A percentile compares a stretch with the other conserved stretches of the same genome.
Conservation (phyloP, 2,113 vertebrate species). For the Myotis davidii region DNA sequence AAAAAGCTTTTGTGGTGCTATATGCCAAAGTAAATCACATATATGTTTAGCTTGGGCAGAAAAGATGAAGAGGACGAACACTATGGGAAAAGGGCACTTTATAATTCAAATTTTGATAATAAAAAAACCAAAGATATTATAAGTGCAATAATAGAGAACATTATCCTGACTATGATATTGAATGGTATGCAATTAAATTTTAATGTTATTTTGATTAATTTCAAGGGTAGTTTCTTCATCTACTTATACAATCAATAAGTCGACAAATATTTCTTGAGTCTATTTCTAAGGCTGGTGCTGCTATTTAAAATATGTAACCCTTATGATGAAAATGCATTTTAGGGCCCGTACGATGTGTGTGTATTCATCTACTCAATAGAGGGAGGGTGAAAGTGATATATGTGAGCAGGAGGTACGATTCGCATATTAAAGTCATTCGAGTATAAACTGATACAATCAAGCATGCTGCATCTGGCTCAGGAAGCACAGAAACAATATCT, state of each 20-base stretch:
- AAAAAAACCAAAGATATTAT: not conserved
- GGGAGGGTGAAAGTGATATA: constrained; percentile 11
- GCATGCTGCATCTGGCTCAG: constrained; percentile 40
- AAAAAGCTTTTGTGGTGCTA: not conserved
- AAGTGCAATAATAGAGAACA: not conserved
- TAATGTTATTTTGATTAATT: not conserved
- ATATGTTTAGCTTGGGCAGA: not conserved
- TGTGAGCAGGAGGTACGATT: not conserved
- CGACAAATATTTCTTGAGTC: not conserved
- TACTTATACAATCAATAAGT: not conserved
- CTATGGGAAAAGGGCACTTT: not conserved
- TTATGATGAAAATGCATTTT: not conserved
- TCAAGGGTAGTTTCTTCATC: not conserved
- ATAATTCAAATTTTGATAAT: not conserved
- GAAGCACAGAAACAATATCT: constrained; percentile 57
- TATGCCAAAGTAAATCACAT: not conserved
- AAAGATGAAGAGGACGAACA: not conserved
- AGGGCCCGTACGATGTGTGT: too few relatives aligned
- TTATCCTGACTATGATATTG: not conserved
- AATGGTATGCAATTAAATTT: not conserved
- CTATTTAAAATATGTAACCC: not conserved
- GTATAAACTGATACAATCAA: constrained; percentile 23
- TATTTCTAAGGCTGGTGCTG: not conserved
- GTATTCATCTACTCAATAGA: too few relatives aligned
- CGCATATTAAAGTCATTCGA: constrained; percentile 56